Conservation (phyloP, 2,797 vertebrate species). For the Pachyuromys duprasi region DNA sequence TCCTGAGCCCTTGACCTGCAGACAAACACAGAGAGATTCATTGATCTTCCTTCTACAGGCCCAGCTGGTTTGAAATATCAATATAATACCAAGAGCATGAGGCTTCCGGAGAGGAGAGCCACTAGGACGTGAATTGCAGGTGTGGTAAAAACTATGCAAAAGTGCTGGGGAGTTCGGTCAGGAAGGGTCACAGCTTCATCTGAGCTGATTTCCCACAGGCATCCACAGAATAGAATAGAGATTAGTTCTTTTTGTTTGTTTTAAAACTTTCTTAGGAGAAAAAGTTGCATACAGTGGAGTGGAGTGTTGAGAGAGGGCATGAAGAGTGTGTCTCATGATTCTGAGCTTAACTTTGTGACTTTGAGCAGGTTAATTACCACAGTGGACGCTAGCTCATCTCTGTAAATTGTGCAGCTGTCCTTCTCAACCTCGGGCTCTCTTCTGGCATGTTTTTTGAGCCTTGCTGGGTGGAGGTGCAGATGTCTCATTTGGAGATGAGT, state of each 20-base stretch:
- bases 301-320: neutral
- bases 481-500: neutral
- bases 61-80: slow-evolving; percentile 59
- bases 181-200: neutral
- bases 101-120: neutral
- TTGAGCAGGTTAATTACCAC: neutral
- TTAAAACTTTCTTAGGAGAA: neutral
- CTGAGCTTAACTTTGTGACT: neutral
- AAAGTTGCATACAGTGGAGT: neutral
- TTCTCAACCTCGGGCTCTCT: neutral
- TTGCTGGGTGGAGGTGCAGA: neutral
- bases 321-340: neutral
- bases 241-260: neutral
- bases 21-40: neutral
- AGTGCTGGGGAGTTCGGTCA: neutral
- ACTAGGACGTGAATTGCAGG: neutral
- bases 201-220: neutral
- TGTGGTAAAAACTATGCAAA: neutral
- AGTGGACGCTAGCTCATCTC: neutral
- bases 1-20: neutral
- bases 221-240: neutral
- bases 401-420: neutral
- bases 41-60: neutral
- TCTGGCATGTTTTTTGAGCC: neutral
- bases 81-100: neutral